Evolutionary conservation across 2,888 invertebrate species (phyloP).

Genomic region (Trichogramma evanescens): DNA sequence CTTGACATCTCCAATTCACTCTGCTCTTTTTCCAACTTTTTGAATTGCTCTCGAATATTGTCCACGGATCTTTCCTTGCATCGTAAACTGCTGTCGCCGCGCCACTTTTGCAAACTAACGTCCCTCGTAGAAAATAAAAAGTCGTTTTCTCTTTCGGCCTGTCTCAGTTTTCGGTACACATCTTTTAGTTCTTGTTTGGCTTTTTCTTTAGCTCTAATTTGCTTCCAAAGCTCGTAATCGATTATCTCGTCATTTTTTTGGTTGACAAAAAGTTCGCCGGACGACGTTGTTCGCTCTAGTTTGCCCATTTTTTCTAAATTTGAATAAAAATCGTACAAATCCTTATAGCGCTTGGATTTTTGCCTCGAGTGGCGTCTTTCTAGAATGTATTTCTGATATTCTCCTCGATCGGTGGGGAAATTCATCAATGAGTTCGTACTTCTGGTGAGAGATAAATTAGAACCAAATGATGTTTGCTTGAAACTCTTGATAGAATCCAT

Average conservation of each 20-base stretch:
- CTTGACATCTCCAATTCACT: slow-evolving; percentile 49
- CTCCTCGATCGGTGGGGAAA: slow-evolving; percentile 51
- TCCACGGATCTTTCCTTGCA: slow-evolving; percentile 83
- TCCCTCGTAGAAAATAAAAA: slow-evolving; percentile 75
- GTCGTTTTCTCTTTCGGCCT: slow-evolving; percentile 75
- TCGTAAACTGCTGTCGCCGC: slow-evolving; percentile 63
- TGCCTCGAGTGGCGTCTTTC: slow-evolving; percentile 60
- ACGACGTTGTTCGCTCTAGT: slow-evolving; percentile 70
- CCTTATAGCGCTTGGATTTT: slow-evolving; percentile 74
- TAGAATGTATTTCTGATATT: slow-evolving; percentile 62
- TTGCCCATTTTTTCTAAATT: slow-evolving; percentile 79
- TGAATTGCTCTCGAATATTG: slow-evolving; percentile 72
- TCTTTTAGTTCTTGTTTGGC: slow-evolving; percentile 75
- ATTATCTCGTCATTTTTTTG: slow-evolving; percentile 72
- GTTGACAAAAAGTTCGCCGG: slow-evolving; percentile 62
- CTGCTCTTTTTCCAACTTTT: slow-evolving; percentile 54
- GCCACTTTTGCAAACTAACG: slow-evolving; percentile 70
- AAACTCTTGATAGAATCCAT: slow-evolving; percentile 45
- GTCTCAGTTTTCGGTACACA: slow-evolving; percentile 68
- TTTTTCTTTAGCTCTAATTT: slow-evolving; percentile 68
- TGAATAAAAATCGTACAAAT: slow-evolving; percentile 77
- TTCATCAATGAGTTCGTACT: slow-evolving; percentile 50
- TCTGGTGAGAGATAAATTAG: slow-evolving; percentile 38
- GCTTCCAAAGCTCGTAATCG: slow-evolving; percentile 82
- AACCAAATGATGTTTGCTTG: slow-evolving; percentile 27